Evolutionary conservation across 2,113 vertebrate species (phyloP), one percentile per base, ranked within the genome.

Genomic region (Misgurnus anguillicaudatus): DNA sequence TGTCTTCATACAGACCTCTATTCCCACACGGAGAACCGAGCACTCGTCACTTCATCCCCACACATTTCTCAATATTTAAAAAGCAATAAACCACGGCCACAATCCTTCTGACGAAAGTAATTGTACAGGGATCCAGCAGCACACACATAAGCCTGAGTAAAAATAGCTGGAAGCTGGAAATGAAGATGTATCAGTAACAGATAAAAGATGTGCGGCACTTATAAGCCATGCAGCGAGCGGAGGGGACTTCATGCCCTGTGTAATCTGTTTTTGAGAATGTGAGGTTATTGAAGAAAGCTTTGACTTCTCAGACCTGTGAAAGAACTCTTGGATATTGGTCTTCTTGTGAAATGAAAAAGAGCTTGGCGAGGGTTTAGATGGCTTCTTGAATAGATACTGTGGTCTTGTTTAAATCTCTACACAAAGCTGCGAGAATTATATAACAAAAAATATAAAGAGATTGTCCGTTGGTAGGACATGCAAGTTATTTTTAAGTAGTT

Each of bases 51-150:
- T 5, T 36, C 45, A 45, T 24, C 74, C 21, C 47, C 31, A 45
- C 51, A 72, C 63, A 76, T 71, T 57, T 57, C 75, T 80, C 80
- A 68, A 77, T 67, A 64, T 64, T 80, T 78, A 66, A 78, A 80
- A 77, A 75, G 57, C 67, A 85, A 78, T 68, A 82, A 78, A 16
- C 39, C 64, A 47, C 9, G 65, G 16, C 68, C 19, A 45, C 69
- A 60, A 61, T 70, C 65, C 51, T 80, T 77, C 68, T 47, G 42
- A 31, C 2, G 55, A 75, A 53, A 78, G 75, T 80, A 79, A 75
- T 62, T 80, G 71, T 75, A 42, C 63, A 68, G 53, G 51, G 64
- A 39, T 45, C 68, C 48, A 38, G 38, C 24, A 55, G 53, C 16
- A 19, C 61, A 65, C 48, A 63, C 53, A 36, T 39, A 48, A 66